Percentiles rank a stretch among this genome's conserved stretches.
phyloP scores from a whole-genome alignment of 2,113 vertebrate species.

The Acanthisitta chloris region DNA sequence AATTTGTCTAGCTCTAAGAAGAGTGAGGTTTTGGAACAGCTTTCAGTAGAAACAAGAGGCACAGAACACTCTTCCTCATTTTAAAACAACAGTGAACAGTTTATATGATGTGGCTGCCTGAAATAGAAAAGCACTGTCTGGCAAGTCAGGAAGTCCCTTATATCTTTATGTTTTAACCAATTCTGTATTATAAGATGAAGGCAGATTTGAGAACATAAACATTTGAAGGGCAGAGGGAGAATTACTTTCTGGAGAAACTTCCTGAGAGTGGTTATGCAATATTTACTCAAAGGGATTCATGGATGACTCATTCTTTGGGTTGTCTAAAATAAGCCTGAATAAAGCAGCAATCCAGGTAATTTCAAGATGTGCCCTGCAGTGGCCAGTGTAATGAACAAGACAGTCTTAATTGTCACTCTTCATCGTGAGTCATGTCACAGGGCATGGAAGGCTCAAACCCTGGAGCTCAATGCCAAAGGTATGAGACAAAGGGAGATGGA shows the following conservation, averaged over 20 bases:
- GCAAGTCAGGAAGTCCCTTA: not conserved
- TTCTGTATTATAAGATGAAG: not conserved
- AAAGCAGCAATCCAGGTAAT: not conserved
- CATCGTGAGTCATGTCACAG: not conserved
- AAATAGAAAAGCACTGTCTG: conserved; percentile 4
- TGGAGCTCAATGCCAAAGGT: not conserved
- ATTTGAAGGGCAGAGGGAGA: conserved; percentile 5
- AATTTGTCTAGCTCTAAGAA: not conserved
- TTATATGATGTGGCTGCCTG: not conserved
- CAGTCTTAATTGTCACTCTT: not conserved
- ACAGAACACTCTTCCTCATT: not conserved
- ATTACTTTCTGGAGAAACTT: not conserved
- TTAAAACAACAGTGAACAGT: not conserved
- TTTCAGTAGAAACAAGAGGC: not conserved
- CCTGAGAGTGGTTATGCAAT: not conserved
- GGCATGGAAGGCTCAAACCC: not conserved
- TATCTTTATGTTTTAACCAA: conserved; percentile 5
- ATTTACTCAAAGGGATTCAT: not conserved
- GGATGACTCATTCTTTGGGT: not conserved
- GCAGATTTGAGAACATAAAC: not conserved
- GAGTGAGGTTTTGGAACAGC: conserved; percentile 7
- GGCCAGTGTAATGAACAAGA: not conserved
- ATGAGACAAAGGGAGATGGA: not conserved
- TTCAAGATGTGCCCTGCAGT: not conserved
- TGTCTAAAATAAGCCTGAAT: conserved; percentile 14